Percentiles rank a stretch among this genome's conserved stretches.
phyloP scores from a whole-genome alignment of 2,113 vertebrate genomes.

The Gambusia affinis region DNA sequence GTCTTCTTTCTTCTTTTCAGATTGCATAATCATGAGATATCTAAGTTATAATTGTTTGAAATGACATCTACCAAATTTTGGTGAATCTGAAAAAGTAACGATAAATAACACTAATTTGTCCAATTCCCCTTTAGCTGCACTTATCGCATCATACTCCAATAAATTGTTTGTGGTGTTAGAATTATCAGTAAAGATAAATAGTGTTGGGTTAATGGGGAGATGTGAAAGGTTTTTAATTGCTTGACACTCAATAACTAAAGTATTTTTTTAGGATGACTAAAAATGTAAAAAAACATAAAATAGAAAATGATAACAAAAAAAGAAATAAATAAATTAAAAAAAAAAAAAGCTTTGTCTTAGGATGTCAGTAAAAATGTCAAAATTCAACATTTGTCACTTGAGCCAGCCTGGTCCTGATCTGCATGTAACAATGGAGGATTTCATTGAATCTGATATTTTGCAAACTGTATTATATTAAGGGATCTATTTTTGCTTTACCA shows the following conservation, averaged over 20 bases:
- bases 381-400: conserved; percentile 49
- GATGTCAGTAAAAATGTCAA: conserved; percentile 59
- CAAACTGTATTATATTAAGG: conserved; percentile 80
- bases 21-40: too few relatives aligned
- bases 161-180: conserved; percentile 8
- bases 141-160: background rate
- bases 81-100: too few relatives aligned
- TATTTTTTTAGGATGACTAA: conserved; percentile 41
- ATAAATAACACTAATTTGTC: too few relatives aligned
- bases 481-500: conserved; percentile 86
- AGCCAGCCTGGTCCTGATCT: conserved; percentile 44
- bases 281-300: too few relatives aligned
- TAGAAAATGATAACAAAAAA: background rate
- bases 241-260: conserved; percentile 24
- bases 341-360: conserved; percentile 29
- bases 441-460: conserved; percentile 79
- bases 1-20: too few relatives aligned
- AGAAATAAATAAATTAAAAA: background rate
- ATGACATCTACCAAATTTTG: too few relatives aligned
- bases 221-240: conserved; percentile 21
- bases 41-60: too few relatives aligned
- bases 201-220: conserved; percentile 11
- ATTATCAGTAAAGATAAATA: conserved; percentile 9
- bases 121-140: too few relatives aligned
- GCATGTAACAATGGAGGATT: conserved; percentile 70